Evolutionary conservation across 2,888 invertebrate genomes (phyloP), one percentile per base, ranked within the genome.

Genomic region (Cephus rjabovi): DNA sequence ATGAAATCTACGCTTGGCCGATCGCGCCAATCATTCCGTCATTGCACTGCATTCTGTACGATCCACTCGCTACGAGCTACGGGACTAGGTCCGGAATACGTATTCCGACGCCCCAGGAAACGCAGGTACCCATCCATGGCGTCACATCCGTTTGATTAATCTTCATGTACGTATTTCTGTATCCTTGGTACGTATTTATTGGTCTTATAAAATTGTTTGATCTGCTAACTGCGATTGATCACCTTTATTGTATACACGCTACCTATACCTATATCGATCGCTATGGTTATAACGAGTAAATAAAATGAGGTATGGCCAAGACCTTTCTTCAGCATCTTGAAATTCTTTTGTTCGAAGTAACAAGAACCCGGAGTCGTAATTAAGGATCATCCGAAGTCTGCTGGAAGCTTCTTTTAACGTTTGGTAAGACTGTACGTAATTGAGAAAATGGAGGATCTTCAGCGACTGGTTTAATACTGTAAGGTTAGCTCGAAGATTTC

Each of bases 121-220:
- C 31, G 71, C 15, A 31, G 34, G 71, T 34, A 71, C 71, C 31
- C 85, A 88, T 86, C 84, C 89, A 81, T 88, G 83, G 83, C 83
- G 81, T 84, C 80, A 83, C 82, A 84, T 84, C 85, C 84, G 85
- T 83, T 79, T 79, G 76, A 82, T 80, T 80, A 83, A 84, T 82
- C 40, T 70, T 33, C 23, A 1, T 56, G 23, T 56, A 56, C 15
- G 6, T 23, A 23, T 9, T 23, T 56, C 23, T 56, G 23, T 56
- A 56, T 56, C 23, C 23, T 56, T 9, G 56, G 56, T 56, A 56
- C 2, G 56, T 23, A 56, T 56, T 56, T 56, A 23, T 15, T 56
- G 23, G 56, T 56, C 56, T 56, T 56, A 56, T 23, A 23, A 23
- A 15, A 9, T 23, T 23, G 23, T 56, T 23, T 9, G 56, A 56